A percentile compares a stretch with the other conserved stretches of the same genome.
phyloP scores from a whole-genome alignment of 1,140 invertebrate species.

The Atopsyche davidsoni region DNA sequence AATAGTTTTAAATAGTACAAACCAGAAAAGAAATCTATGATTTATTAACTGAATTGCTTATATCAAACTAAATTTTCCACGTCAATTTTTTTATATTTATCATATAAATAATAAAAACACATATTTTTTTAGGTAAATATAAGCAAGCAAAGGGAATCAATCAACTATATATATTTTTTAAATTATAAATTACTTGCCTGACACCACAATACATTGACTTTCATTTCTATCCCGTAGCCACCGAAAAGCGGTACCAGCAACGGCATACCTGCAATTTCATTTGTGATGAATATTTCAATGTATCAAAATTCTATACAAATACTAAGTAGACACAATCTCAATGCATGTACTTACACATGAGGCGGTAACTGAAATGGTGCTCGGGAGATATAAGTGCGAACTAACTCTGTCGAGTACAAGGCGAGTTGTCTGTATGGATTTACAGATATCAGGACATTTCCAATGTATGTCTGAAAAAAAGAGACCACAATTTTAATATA shows the following conservation, averaged over 20 bases:
- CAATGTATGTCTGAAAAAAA: slow-evolving; percentile 65
- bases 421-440: slow-evolving; percentile 75
- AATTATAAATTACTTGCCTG: too few species aligned
- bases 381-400: slow-evolving; percentile 68
- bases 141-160: too few species aligned
- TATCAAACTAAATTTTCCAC: too few species aligned
- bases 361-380: slow-evolving; percentile 81
- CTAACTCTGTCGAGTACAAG: slow-evolving; percentile 71
- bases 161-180: too few species aligned
- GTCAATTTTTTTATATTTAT: too few species aligned
- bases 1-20: too few species aligned
- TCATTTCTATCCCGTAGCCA: slow-evolving; percentile 65
- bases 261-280: slow-evolving; percentile 57
- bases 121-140: too few species aligned
- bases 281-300: background rate
- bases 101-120: too few species aligned
- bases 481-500: background rate
- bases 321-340: slow-evolving; percentile 9
- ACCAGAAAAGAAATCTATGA: too few species aligned
- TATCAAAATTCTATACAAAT: background rate
- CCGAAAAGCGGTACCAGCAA: slow-evolving; percentile 70
- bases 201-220: slow-evolving; percentile 79
- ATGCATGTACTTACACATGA: slow-evolving; percentile 68
- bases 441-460: slow-evolving; percentile 67
- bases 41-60: too few species aligned